phyloP scores from a whole-genome alignment of 2,888 invertebrate genomes.

The Teinopalpus imperialis region DNA sequence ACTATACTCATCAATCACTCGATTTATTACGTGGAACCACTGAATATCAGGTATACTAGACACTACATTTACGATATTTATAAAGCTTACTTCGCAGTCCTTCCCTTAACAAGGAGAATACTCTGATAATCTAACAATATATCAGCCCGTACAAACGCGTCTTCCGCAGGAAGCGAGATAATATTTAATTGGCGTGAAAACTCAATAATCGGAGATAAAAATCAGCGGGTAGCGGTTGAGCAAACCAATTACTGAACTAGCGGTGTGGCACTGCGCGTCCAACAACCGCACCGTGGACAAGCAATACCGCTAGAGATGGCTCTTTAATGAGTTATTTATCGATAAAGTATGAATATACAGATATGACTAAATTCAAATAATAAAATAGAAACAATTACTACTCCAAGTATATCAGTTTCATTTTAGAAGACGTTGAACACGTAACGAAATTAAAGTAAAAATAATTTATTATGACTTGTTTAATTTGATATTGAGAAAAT shows the following conservation, averaged over 20 bases:
- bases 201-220: conserved; percentile 79
- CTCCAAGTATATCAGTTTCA: too few relatives aligned
- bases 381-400: too few relatives aligned
- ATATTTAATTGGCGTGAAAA: conserved; percentile 80
- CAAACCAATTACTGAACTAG: conserved; percentile 72
- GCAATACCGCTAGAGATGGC: conserved; percentile 16
- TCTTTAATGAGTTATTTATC: neutral
- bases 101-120: conserved; percentile 23
- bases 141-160: conserved; percentile 43
- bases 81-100: conserved; percentile 13
- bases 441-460: too few relatives aligned
- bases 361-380: too few relatives aligned
- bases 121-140: conserved; percentile 45
- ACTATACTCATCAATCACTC: too few relatives aligned
- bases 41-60: conserved; percentile 11
- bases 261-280: conserved; percentile 61
- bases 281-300: conserved; percentile 45
- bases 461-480: too few relatives aligned
- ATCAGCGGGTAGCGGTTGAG: conserved; percentile 60
- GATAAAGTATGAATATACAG: conserved; percentile 7
- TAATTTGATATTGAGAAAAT: too few relatives aligned
- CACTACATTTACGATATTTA: conserved; percentile 15
- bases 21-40: too few relatives aligned
- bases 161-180: conserved; percentile 73
- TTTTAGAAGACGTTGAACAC: too few relatives aligned